These are phyloP conservation scores for Chironomus tentans DNA, from an alignment of 2,888 invertebrate genomes.

Conservation along the genomic window DNA sequence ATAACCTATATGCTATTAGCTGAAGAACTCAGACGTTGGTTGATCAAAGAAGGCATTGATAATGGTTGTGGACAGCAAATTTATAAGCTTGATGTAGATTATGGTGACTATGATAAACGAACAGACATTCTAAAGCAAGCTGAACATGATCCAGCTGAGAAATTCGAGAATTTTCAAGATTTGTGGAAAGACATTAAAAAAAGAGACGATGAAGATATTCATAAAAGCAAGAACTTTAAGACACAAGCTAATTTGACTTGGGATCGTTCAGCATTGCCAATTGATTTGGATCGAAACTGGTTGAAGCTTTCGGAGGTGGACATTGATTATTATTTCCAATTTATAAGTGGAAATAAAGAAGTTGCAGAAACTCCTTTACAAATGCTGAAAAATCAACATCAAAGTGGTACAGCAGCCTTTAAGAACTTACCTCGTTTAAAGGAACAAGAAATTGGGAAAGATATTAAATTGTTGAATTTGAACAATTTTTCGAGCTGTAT, in stretches of 20 bases:
- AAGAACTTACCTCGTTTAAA: background rate
- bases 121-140: background rate
- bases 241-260: background rate
- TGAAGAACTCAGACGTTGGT: slow-evolving; percentile 39
- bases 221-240: background rate
- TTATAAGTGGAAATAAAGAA: slow-evolving; percentile 40
- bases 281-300: slow-evolving; percentile 55
- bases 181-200: background rate
- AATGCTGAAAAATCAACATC: background rate
- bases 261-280: slow-evolving; percentile 38
- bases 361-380: background rate
- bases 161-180: background rate
- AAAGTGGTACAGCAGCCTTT: background rate
- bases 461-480: background rate
- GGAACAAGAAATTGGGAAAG: background rate
- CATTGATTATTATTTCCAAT: slow-evolving; percentile 59
- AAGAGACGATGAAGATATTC: background rate
- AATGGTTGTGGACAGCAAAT: slow-evolving; percentile 32
- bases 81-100: slow-evolving; percentile 17
- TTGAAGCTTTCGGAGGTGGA: slow-evolving; percentile 53
- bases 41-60: slow-evolving; percentile 41
- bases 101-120: slow-evolving; percentile 12
- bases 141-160: background rate
- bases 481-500: background rate
- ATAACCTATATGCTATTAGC: slow-evolving; percentile 37